Percentiles rank a stretch among this genome's conserved stretches.
These are phyloP conservation scores for Rostratula benghalensis DNA, from an alignment of 2,113 vertebrate genomes.

Conservation along the genomic window DNA sequence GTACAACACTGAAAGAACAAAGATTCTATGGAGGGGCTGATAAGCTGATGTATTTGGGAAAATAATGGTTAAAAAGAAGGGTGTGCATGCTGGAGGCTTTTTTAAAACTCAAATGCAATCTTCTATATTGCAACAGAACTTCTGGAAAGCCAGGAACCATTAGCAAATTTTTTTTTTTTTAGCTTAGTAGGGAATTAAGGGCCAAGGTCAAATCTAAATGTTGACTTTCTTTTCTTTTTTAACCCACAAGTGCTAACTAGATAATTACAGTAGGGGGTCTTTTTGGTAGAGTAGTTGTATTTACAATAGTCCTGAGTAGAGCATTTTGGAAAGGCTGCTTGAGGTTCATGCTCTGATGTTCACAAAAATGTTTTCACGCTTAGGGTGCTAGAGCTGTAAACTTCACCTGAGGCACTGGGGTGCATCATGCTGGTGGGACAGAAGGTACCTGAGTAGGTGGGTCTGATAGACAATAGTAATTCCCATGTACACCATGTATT, in stretches of 20 bases:
- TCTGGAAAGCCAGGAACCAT: neutral
- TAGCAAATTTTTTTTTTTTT: neutral
- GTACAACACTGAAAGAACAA: neutral
- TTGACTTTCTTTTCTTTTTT: neutral
- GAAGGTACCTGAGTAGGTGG: neutral
- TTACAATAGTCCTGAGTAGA: neutral
- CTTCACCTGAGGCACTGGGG: neutral
- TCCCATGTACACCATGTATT: neutral
- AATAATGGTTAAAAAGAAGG: neutral
- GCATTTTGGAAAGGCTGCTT: neutral
- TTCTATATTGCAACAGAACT: neutral
- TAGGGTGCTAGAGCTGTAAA: neutral
- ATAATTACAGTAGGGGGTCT: neutral
- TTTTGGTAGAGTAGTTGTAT: neutral
- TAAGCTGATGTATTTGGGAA: neutral
- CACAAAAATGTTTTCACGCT: neutral
- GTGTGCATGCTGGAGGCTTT: neutral
- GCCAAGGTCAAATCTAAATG: neutral
- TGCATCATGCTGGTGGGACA: fast-evolving
- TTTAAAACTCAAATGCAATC: neutral
- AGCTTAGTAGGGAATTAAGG: neutral
- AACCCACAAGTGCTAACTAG: neutral
- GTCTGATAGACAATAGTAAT: neutral
- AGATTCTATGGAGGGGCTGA: neutral
- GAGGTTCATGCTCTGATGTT: neutral